Evolutionary conservation across 1,140 invertebrate genomes (phyloP).

Genomic region (Phortica variegata): DNA sequence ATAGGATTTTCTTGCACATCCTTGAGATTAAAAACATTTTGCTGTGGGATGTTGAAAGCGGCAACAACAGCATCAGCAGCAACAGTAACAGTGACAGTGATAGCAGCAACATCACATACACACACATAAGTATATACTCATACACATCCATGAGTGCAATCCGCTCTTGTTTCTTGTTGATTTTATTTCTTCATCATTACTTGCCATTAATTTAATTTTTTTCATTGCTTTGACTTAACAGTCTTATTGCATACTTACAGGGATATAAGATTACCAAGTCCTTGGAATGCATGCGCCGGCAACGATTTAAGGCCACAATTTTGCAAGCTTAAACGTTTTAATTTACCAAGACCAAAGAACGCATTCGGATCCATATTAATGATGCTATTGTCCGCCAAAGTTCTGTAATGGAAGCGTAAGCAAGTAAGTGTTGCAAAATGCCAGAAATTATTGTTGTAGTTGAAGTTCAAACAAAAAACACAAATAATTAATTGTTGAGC

Average conservation of each 20-base stretch:
- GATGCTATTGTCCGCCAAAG: constrained; percentile 63
- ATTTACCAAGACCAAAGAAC: constrained; percentile 59
- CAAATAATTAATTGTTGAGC: constrained; percentile 5
- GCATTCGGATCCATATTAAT: constrained; percentile 60
- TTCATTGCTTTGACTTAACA: neutral
- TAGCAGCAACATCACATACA: constrained; percentile 34
- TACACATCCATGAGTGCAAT: too few species aligned
- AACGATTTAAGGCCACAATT: constrained; percentile 60
- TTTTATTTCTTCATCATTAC: too few species aligned
- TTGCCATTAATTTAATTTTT: too few species aligned
- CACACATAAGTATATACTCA: constrained; percentile 9
- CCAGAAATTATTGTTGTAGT: neutral
- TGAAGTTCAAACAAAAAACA: neutral
- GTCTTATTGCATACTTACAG: constrained; percentile 59
- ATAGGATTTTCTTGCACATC: too few species aligned
- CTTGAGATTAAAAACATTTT: too few species aligned
- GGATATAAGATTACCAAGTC: constrained; percentile 59
- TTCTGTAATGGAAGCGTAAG: constrained; percentile 57
- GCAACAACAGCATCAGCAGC: too few species aligned
- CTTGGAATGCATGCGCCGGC: constrained; percentile 58
- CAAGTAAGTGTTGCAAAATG: constrained; percentile 35
- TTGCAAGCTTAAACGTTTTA: constrained; percentile 63
- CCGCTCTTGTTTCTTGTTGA: neutral
- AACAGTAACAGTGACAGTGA: too few species aligned
- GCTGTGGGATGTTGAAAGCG: too few species aligned